Percentiles rank a stretch among this genome's conserved stretches.
These are phyloP conservation scores for Cephalotes varians DNA, from an alignment of 2,888 invertebrate species.

Conservation along the genomic window DNA sequence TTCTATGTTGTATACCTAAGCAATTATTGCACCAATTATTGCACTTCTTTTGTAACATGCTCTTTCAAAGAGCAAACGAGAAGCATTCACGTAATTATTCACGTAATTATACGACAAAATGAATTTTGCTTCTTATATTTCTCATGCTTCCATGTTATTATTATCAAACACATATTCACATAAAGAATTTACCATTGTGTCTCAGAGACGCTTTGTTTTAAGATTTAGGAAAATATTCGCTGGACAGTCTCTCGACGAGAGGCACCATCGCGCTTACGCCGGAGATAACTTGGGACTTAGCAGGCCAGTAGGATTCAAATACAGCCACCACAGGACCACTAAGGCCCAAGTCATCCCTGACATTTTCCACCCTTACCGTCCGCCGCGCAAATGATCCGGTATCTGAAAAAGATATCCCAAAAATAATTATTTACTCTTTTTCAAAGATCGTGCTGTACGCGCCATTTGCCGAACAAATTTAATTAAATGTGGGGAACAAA, in stretches of 20 bases:
- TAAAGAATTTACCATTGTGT: constrained; percentile 11
- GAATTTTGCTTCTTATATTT: neutral
- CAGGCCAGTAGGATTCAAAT: constrained; percentile 92
- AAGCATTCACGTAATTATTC: neutral
- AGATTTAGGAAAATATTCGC: neutral
- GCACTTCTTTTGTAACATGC: neutral
- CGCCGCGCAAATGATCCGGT: neutral
- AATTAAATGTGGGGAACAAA: neutral
- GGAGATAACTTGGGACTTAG: constrained; percentile 93
- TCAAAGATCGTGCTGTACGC: neutral
- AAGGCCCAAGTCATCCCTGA: constrained; percentile 89
- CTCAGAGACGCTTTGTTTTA: neutral
- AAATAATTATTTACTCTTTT: constrained; percentile 15
- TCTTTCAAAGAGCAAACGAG: neutral
- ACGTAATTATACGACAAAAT: neutral
- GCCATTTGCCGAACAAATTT: neutral
- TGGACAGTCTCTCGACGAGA: neutral
- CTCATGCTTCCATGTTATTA: neutral
- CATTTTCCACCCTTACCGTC: constrained; percentile 28
- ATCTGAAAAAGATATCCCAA: constrained; percentile 35
- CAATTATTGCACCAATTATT: neutral
- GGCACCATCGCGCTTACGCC: constrained; percentile 70
- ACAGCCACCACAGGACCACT: constrained; percentile 90
- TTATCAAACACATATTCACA: neutral
- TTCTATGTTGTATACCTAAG: neutral